Evolutionary conservation across 2,113 vertebrate genomes (phyloP).

Genomic region (Colius striatus): DNA sequence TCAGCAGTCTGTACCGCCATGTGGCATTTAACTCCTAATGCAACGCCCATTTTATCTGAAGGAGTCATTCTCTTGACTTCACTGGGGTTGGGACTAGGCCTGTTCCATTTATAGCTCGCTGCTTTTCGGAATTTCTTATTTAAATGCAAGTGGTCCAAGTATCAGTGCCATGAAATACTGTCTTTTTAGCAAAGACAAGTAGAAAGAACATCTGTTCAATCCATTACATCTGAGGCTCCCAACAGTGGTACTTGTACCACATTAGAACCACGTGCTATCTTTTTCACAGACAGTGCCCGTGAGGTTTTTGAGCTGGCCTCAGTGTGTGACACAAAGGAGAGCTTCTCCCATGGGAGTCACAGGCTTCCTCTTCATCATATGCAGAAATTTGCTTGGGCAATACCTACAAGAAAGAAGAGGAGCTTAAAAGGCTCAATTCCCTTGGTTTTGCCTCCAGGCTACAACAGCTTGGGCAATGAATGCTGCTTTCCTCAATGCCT

Average conservation of each 20-base stretch:
- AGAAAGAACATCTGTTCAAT: not conserved
- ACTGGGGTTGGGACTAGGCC: accelerated
- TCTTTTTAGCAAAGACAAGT: not conserved
- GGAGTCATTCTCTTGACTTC: not conserved
- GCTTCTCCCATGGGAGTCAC: not conserved
- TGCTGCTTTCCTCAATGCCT: not conserved
- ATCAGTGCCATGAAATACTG: not conserved
- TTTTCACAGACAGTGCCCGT: not conserved
- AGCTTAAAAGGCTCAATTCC: not conserved
- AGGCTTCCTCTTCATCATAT: not conserved
- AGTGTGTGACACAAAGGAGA: not conserved
- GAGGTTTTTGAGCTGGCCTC: not conserved
- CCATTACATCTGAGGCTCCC: not conserved
- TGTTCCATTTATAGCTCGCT: not conserved
- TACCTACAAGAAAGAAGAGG: not conserved
- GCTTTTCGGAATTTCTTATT: not conserved
- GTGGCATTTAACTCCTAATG: not conserved
- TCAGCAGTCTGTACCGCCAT: not conserved
- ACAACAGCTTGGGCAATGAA: not conserved
- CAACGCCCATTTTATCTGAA: not conserved
- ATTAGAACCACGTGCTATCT: not conserved
- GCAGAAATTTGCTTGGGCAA: not conserved
- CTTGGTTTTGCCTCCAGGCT: not conserved
- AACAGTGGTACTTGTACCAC: not conserved
- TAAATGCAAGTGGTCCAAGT: not conserved